Base-by-base conservation (phyloP, 1,140 invertebrate genomes). In the Cydia fagiglandana region DNA sequence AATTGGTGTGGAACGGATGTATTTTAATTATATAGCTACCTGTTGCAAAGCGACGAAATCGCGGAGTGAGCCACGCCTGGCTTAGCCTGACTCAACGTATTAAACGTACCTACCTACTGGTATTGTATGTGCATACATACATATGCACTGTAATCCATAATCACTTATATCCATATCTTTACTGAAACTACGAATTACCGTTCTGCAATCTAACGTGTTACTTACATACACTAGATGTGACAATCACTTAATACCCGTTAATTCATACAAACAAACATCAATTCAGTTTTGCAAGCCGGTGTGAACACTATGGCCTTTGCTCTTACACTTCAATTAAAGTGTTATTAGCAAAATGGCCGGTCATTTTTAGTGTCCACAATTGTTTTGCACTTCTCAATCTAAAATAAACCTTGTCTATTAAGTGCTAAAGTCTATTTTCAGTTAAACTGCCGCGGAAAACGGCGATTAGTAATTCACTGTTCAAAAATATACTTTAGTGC, bases 311-410 rank as follows among this genome's bases (percentile, higher is more conserved):
- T n/a, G 30, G 30, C 64, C 66, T 70, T 17, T 41, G 34, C 15
- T 24, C 30, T 68, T n/a, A 70, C 66, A 70, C 66, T 38, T 70
- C 66, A 70, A 70, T 70, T 70, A 70, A 17, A 70, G 20, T 17
- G 17, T 68, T 68, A 70, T 30, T 17, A 17, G 66, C 64, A 30
- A 70, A 70, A n/a, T 38, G 34, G 10, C 15, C n/a, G 50, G 50
- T 53, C 50, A 17, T n/a, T 53, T 53, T 53, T n/a, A n/a, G 50
- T 53, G 50, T 53, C 50, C 50, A 53, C 15, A 53, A n/a, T 53
- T 47, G 45, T 47, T 47, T 47, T 15, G 45, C 17, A 0, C n/a
- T 0, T 17, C 5, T 13, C n/a, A 53, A 53, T 53, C 10, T 53
- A 53, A n/a, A 53, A 53, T n/a, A 1, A n/a, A 17, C 50, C 50